phyloP scores from a whole-genome alignment of 2,113 vertebrate genomes.

The Corythaixoides concolor region DNA sequence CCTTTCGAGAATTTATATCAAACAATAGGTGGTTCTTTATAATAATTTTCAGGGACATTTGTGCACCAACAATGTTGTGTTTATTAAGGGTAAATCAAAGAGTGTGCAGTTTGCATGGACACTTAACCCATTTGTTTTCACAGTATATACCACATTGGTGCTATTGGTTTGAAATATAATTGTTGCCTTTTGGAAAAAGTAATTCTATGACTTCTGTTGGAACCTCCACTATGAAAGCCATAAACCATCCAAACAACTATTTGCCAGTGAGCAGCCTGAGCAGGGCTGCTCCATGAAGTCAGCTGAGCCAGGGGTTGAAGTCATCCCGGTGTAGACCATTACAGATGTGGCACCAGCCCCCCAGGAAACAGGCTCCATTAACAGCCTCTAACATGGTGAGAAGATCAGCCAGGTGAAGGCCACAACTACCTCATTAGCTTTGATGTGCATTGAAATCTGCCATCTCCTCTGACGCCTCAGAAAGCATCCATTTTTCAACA shows the following conservation, averaged over 20 bases:
- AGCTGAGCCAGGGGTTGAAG: neutral
- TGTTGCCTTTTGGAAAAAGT: neutral
- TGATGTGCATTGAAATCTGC: neutral
- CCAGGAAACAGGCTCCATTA: neutral
- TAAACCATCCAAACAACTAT: neutral
- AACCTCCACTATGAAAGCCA: neutral
- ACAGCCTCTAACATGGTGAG: neutral
- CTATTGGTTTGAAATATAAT: neutral
- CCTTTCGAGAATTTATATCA: neutral
- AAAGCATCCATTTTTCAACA: neutral
- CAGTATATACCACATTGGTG: neutral
- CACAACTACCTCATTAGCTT: neutral
- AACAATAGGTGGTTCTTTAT: neutral
- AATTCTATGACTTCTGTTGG: neutral
- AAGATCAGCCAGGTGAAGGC: neutral
- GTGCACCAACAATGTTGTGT: neutral
- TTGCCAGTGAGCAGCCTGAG: neutral
- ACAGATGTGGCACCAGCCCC: neutral
- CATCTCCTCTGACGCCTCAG: accelerated
- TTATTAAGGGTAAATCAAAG: neutral
- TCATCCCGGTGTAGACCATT: neutral
- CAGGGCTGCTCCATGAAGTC: neutral
- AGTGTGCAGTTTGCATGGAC: neutral
- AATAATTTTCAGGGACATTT: neutral
- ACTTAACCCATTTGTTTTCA: neutral